phyloP scores from a whole-genome alignment of 2,888 invertebrate genomes.

The Nemapogon koenigi region DNA sequence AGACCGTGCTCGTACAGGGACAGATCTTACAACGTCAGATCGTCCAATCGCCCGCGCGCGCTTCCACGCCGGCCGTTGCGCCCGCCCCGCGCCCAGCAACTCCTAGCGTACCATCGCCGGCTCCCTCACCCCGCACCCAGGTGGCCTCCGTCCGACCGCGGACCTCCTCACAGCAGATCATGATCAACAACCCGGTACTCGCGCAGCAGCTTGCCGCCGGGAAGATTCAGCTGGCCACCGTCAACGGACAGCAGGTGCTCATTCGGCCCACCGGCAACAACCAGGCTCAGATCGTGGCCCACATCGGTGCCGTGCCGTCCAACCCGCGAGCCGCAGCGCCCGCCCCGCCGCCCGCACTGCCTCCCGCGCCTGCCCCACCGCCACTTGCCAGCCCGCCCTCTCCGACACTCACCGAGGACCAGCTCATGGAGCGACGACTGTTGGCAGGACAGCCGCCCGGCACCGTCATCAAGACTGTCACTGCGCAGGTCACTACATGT shows the following conservation, averaged over 20 bases:
- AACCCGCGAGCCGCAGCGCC: conserved; percentile 19
- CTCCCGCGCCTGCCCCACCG: conserved; percentile 21
- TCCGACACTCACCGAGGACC: conserved; percentile 46
- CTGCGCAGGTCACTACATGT: conserved; percentile 67
- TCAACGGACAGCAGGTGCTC: conserved; percentile 85
- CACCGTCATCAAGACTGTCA: conserved; percentile 86
- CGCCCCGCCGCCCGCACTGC: conserved; percentile 21
- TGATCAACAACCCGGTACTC: conserved; percentile 77
- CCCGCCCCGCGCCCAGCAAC: conserved; percentile 27
- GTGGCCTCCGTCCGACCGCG: conserved; percentile 31
- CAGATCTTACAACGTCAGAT: conserved; percentile 25
- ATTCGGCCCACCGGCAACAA: conserved; percentile 81
- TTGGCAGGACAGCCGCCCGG: conserved; percentile 83
- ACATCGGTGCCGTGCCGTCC: conserved; percentile 66
- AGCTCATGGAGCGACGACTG: conserved; percentile 72
- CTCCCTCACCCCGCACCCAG: conserved; percentile 21
- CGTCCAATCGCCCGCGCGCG: conserved; percentile 15
- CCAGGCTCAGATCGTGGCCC: conserved; percentile 79
- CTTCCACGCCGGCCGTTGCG: conserved; percentile 19
- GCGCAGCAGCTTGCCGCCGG: conserved; percentile 84
- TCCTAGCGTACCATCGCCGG: conserved; percentile 22
- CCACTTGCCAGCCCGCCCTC: conserved; percentile 19
- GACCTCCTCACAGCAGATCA: conserved; percentile 69
- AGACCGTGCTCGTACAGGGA: conserved; percentile 38
- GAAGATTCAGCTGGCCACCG: conserved; percentile 82